These are phyloP conservation scores for Diarsia mendica DNA, from an alignment of 2,888 invertebrate species.

Conservation along the genomic window DNA sequence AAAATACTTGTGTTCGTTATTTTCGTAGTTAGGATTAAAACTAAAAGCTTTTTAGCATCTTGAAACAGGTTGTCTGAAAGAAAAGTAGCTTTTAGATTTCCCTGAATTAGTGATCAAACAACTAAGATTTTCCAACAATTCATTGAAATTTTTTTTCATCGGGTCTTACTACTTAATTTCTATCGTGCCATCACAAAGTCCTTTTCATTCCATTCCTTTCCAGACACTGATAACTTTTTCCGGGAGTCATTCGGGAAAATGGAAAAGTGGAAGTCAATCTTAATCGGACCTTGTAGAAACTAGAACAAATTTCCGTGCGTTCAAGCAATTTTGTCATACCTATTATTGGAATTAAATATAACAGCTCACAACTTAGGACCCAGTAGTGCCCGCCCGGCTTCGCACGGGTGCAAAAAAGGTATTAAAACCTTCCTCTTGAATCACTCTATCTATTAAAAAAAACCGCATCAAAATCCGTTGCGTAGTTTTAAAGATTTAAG, in stretches of 20 bases:
- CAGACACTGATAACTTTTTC: constrained; percentile 12
- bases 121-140: background rate
- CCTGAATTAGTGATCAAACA: background rate
- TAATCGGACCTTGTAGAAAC: no score
- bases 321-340: no score
- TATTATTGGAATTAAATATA: no score
- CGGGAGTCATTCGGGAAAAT: background rate
- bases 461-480: no score
- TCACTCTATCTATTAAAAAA: no score
- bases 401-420: no score
- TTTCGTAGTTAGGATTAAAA: background rate
- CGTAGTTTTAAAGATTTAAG: no score
- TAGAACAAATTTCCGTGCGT: no score
- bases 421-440: no score
- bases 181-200: background rate
- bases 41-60: background rate
- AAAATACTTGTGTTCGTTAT: no score
- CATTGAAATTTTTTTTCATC: background rate
- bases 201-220: background rate
- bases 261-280: constrained; percentile 38
- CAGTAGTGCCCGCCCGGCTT: no score
- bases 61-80: background rate
- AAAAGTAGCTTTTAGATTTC: background rate
- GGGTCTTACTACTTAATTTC: background rate
- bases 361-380: no score